phyloP scores from a whole-genome alignment of 2,888 invertebrate species.

The Mythimna albipuncta region DNA sequence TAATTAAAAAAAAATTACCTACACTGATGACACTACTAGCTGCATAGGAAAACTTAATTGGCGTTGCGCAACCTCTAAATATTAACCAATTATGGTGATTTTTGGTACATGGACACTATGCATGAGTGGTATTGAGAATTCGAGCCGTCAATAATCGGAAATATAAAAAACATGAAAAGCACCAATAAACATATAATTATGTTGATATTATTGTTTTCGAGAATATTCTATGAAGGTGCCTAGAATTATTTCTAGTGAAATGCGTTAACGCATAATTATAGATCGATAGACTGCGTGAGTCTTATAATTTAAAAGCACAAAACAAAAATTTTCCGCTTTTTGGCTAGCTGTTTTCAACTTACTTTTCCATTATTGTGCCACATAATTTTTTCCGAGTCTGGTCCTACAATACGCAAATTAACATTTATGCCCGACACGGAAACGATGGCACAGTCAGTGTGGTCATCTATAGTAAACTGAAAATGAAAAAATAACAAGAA shows the following conservation, averaged over 20 bases:
- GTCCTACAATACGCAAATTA: slow-evolving; percentile 31
- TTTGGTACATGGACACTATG: no score
- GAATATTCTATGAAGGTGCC: no score
- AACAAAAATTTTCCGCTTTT: neutral
- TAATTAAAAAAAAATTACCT: no score
- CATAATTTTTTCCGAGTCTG: slow-evolving; percentile 29
- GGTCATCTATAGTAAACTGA: slow-evolving; percentile 57
- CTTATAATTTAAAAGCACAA: neutral
- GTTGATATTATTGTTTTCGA: no score
- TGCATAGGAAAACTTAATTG: no score
- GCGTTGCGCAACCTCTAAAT: no score
- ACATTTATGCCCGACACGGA: slow-evolving; percentile 50
- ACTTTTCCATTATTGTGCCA: slow-evolving; percentile 54
- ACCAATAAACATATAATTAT: no score
- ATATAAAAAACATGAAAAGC: no score
- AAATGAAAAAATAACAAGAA: neutral
- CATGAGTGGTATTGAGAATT: no score
- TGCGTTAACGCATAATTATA: neutral
- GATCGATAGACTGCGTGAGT: neutral
- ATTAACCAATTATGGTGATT: no score
- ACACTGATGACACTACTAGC: no score
- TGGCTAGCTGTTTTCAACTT: slow-evolving; percentile 9
- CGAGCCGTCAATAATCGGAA: no score
- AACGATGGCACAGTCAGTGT: slow-evolving; percentile 59
- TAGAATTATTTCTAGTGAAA: neutral